Conservation (phyloP, 2,113 vertebrate species). For the Camelus dromedarius region DNA sequence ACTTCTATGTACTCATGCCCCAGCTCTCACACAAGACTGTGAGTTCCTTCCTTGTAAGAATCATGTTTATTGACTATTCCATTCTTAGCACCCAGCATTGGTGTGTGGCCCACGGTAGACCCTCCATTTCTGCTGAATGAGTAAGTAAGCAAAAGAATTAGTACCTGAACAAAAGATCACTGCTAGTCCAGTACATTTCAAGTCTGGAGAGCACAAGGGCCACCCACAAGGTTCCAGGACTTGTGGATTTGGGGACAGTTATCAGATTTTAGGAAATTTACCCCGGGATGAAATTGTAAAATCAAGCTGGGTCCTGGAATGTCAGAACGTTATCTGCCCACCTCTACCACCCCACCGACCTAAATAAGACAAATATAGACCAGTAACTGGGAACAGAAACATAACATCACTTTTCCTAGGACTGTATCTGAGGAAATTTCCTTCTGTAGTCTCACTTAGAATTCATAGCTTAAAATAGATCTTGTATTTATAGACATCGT, state of each 20-base stretch:
- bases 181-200: neutral
- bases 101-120: neutral
- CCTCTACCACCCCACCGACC: neutral
- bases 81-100: neutral
- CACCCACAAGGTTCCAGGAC: neutral
- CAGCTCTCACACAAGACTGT: neutral
- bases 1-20: neutral
- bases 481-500: neutral
- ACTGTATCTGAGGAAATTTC: neutral
- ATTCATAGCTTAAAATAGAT: neutral
- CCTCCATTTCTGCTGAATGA: neutral
- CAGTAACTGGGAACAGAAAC: neutral
- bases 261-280: neutral
- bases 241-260: neutral
- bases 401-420: neutral
- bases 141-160: neutral
- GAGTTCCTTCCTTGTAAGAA: neutral
- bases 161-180: neutral
- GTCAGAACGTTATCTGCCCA: neutral
- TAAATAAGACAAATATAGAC: neutral
- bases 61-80: neutral
- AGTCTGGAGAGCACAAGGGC: too few species aligned
- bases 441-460: neutral
- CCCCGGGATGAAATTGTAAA: neutral
- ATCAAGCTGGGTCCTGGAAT: too few species aligned